Evolutionary conservation across 2,888 invertebrate genomes (phyloP), one percentile per base, ranked within the genome.

Genomic region (Cosmia trapezina): DNA sequence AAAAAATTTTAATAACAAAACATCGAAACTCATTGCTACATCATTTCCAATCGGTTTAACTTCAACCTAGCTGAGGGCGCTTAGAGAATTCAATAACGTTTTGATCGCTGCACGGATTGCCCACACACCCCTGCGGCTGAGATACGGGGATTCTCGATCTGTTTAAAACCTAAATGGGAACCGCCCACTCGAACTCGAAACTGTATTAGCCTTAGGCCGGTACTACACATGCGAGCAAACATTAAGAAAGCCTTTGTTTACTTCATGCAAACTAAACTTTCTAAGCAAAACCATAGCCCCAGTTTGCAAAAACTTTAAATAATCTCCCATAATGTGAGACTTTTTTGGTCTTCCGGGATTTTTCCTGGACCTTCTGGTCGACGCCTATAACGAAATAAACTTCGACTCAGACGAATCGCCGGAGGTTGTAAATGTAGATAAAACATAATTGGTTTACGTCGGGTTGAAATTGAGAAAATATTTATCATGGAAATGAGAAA

Each of bases 71-170:
- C 91, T 85, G 69, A 73, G 75, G 89, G 90, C 89, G 78, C 76
- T 83, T 85, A 83, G 82, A 78, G 86, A 87, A 90, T 90, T 91
- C 91, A 91, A 91, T 91, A 90, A 89, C 80, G 78, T 84, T 90
- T 81, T 89, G 91, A 91, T 91, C 89, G 89, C 81, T 83, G 78
- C 78, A 74, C 80, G 87, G 89, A 91, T 91, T 88, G 85, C 86
- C 81, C 75, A 81, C 82, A 68, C 77, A 79, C 74, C 88, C 88
- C 81, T 71, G 80, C 81, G 87, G 90, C 87, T 72, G 80, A 79
- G 84, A 83, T 84, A 88, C 77, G 73, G 73, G 80, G 78, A 82
- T 79, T 76, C 80, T 80, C 76, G 73, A 85, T 83, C 77, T 83
- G 78, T 80, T 79, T 79, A 83, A 83, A 73, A 73, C 69, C 77